Evolutionary conservation across 2,113 vertebrate genomes (phyloP).

Genomic region (Hystrix cristata): DNA sequence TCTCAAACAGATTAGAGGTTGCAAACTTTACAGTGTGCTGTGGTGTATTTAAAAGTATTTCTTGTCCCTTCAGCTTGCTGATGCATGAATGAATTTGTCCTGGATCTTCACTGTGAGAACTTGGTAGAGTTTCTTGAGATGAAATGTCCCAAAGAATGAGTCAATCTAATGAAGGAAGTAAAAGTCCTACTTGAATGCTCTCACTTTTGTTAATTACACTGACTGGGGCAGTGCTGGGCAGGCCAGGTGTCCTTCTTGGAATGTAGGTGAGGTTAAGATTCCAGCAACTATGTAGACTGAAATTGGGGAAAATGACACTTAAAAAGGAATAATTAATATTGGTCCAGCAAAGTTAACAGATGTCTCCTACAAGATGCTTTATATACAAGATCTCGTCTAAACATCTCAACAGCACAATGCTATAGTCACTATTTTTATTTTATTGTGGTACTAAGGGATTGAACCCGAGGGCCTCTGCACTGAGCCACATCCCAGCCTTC

Average conservation of each 20-base stretch:
- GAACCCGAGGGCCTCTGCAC: no score
- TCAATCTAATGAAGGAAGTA: no score
- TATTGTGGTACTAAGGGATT: no score
- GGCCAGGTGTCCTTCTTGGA: neutral
- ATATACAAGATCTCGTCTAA: neutral
- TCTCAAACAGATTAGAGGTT: neutral
- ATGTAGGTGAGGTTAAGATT: neutral
- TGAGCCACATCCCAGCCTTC: no score
- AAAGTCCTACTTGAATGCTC: neutral
- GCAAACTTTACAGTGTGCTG: neutral
- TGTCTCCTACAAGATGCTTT: neutral
- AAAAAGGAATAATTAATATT: neutral
- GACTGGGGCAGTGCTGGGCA: neutral
- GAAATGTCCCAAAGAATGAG: neutral
- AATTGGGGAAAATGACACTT: neutral
- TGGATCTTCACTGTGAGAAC: neutral
- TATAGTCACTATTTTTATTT: neutral
- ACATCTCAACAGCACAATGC: neutral
- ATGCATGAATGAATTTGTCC: neutral
- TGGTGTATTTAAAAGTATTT: neutral
- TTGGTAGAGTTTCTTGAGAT: neutral
- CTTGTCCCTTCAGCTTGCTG: neutral
- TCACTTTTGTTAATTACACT: neutral
- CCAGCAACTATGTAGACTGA: neutral
- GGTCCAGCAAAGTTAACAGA: neutral